Base-by-base conservation (phyloP, 2,888 invertebrate genomes). In the Sinotaia quadrata region DNA sequence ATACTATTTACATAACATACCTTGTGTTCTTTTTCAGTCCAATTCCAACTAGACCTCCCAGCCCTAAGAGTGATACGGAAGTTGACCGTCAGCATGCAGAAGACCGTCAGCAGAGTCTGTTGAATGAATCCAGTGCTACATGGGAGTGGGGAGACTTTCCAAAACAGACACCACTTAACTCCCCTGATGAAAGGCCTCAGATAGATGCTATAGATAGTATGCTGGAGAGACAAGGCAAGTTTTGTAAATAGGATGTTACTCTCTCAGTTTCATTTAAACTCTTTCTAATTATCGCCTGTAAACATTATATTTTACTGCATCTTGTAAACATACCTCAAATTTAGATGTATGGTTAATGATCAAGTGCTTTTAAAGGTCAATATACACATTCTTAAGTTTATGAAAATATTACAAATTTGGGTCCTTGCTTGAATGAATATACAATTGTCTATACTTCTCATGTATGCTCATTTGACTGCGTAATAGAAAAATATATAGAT, bases 61-160 rank as follows among this genome's bases (percentile, higher is more conserved):
- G 79, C 1, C 82, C 83, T 2, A 96, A 96, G 87, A 97, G 97
- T 51, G 98, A 98, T 88, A 96, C 97, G 0, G 98, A 98, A 87
- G 93, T 95, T 84, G 97, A 97, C 88, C 84, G 88, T 67, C 83
- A 77, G 67, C 88, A 78, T 47, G 80, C 72, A 37, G 96, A 96
- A 92, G 94, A 77, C 94, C 61, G 66, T 12, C 72, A 79, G 37
- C 68, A 74, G 7, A 54, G 75, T 3, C 68, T 76, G 8, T 52
- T 75, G 5, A 71, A 77, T 51, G 81, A 80, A 41, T 74, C 78
- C 21, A 75, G 76, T 29, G 81, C 83, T 8, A 74, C 81, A 33
- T 85, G 85, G 85, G 82, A 82, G 59, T 85, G 85, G 85, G 85
- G 85, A 27, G 76, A 79, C 52, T 76, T 85, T 34, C 85, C 84